phyloP scores from a whole-genome alignment of 1,140 invertebrate species.

The Ooceraea biroi region DNA sequence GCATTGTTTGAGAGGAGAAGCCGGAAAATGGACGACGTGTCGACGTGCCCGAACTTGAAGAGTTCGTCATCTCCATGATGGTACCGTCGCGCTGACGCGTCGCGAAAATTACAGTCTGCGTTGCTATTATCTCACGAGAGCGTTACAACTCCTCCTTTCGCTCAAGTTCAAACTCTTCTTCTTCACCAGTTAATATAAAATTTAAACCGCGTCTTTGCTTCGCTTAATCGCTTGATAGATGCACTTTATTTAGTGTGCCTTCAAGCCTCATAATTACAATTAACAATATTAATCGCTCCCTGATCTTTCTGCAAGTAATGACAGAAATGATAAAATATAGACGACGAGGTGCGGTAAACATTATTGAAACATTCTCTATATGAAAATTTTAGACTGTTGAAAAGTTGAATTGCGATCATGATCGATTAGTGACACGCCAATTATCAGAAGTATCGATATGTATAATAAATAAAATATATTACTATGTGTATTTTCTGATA shows the following conservation, averaged over 20 bases:
- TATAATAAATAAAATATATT: not conserved
- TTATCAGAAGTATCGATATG: not conserved
- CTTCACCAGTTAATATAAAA: not conserved
- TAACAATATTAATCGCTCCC: not conserved
- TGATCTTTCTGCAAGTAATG: not conserved
- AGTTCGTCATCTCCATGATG: constrained; percentile 6
- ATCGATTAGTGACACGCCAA: not conserved
- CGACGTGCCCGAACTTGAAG: constrained; percentile 32
- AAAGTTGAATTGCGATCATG: not conserved
- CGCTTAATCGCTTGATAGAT: not conserved
- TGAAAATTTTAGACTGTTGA: too few relatives aligned
- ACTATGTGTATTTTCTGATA: not conserved
- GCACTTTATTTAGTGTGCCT: not conserved
- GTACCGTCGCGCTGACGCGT: not conserved
- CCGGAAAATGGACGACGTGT: constrained; percentile 41
- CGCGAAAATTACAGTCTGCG: not conserved
- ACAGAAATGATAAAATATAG: not conserved
- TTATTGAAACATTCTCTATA: too few relatives aligned
- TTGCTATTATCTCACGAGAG: constrained; percentile 1
- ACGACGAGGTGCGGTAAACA: too few relatives aligned
- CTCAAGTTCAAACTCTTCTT: not conserved
- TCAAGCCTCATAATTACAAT: not conserved
- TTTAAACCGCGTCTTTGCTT: not conserved
- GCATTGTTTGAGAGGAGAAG: constrained; percentile 41
- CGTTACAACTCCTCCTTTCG: not conserved